phyloP scores from a whole-genome alignment of 2,797 vertebrate genomes.

The Delichon dasypus region DNA sequence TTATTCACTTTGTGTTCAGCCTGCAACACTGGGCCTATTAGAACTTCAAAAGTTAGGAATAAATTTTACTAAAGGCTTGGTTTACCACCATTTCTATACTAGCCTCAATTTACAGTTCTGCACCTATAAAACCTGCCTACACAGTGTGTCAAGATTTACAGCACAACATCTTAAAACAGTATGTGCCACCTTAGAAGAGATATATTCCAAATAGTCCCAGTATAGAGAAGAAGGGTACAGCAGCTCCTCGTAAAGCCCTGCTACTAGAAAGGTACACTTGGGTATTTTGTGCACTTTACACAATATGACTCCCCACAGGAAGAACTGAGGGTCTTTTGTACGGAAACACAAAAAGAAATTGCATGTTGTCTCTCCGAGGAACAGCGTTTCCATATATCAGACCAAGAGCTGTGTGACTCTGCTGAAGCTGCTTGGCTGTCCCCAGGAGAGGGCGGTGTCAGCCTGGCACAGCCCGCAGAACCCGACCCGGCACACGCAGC shows the following conservation, averaged over 20 bases:
- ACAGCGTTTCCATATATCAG: rapidly evolving
- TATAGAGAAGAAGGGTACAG: rapidly evolving
- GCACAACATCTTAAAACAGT: not conserved
- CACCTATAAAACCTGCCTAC: not conserved
- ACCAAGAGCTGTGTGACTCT: rapidly evolving
- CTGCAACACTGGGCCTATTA: not conserved
- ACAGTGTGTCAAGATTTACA: not conserved
- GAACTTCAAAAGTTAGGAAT: not conserved
- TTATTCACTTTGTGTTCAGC: not conserved
- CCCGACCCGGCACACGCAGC: not conserved
- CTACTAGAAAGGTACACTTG: not conserved
- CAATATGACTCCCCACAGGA: not conserved
- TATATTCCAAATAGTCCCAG: not conserved
- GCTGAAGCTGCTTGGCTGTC: not conserved
- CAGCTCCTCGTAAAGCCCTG: not conserved
- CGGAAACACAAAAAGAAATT: not conserved
- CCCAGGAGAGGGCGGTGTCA: slow-evolving; percentile 33
- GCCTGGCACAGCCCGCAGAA: not conserved
- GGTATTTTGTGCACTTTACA: not conserved
- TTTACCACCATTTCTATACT: not conserved
- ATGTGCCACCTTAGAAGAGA: not conserved
- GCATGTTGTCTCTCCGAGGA: rapidly evolving
- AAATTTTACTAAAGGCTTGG: not conserved
- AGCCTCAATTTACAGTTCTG: not conserved
- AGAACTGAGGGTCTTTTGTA: not conserved